A percentile compares a stretch with the other conserved stretches of the same genome.
Conservation (phyloP, 2,113 vertebrate genomes). For the Panurus biarmicus region DNA sequence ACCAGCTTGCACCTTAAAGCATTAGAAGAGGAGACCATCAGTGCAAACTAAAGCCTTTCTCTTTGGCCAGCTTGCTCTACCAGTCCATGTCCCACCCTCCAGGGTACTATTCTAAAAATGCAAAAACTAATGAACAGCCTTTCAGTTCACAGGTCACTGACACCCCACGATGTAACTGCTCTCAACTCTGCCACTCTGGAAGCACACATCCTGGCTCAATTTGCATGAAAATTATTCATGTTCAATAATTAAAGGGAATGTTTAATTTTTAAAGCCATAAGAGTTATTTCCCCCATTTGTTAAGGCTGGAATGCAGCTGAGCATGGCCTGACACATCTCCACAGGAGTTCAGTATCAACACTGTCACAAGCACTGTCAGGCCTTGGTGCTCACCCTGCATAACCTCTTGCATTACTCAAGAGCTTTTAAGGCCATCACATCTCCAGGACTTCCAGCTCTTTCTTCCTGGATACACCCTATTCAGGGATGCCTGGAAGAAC, state of each 20-base stretch:
- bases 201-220: background rate
- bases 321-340: background rate
- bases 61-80: background rate
- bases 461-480: background rate
- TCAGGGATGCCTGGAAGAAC: background rate
- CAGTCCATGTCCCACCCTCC: background rate
- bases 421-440: background rate
- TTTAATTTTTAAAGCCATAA: conserved; percentile 31
- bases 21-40: background rate
- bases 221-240: conserved; percentile 21
- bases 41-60: background rate
- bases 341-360: background rate
- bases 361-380: background rate
- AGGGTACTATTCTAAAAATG: background rate
- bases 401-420: background rate
- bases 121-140: background rate
- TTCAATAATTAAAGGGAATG: conserved; percentile 40
- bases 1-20: background rate
- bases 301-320: background rate
- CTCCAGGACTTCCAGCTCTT: background rate
- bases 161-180: background rate
- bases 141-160: background rate
- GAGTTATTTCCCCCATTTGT: conserved; percentile 10
- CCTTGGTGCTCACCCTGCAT: background rate
- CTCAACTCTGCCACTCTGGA: background rate